Conservation (phyloP, 2,113 vertebrate genomes). For the Saccopteryx leptura region DNA sequence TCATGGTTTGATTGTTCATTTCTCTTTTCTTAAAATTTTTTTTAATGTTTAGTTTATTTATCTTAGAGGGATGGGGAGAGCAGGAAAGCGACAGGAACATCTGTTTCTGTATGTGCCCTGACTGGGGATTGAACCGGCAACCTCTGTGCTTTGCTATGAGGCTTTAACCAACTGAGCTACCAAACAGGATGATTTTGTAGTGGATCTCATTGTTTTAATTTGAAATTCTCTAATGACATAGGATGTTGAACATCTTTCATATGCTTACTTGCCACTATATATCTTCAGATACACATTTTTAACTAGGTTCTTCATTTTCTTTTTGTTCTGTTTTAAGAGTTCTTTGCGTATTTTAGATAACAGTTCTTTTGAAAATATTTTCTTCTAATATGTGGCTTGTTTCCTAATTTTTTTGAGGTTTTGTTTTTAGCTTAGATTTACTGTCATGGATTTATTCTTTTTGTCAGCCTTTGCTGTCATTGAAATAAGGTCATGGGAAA, state of each 20-base stretch:
- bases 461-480: not conserved
- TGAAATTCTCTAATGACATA: not conserved
- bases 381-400: not conserved
- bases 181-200: too few relatives aligned
- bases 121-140: too few relatives aligned
- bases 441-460: not conserved
- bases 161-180: too few relatives aligned
- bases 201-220: not conserved
- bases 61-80: too few relatives aligned
- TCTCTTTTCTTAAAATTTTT: not conserved
- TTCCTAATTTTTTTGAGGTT: not conserved
- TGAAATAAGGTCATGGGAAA: not conserved
- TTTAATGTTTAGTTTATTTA: too few relatives aligned
- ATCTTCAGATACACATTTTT: not conserved
- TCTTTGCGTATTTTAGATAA: conserved; percentile 1
- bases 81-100: too few relatives aligned
- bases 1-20: not conserved
- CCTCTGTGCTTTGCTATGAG: too few relatives aligned
- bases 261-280: not conserved
- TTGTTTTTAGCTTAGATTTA: not conserved
- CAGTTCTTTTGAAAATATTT: not conserved
- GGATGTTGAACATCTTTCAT: not conserved
- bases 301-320: conserved; percentile 7
- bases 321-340: not conserved
- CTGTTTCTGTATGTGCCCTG: too few relatives aligned